phyloP scores from a whole-genome alignment of 2,797 vertebrate genomes.

The Intellagama lesueurii region DNA sequence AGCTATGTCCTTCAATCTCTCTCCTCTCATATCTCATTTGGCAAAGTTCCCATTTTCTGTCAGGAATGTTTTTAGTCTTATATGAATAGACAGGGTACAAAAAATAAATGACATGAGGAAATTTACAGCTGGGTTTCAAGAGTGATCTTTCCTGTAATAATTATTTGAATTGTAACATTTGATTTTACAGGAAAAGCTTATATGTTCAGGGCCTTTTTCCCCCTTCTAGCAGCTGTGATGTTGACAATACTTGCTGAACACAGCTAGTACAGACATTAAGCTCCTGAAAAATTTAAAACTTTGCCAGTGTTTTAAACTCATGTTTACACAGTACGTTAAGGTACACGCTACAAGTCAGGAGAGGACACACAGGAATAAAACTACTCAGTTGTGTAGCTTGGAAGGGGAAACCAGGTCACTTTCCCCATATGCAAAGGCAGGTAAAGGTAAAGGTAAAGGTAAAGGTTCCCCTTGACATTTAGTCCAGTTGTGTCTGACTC shows the following conservation, averaged over 20 bases:
- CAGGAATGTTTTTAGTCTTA: background rate
- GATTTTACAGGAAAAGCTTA: constrained; percentile 11
- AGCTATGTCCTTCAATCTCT: too few relatives aligned
- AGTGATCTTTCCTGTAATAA: background rate
- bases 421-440: background rate
- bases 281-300: background rate
- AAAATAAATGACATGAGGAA: constrained; percentile 24
- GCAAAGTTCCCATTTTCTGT: background rate
- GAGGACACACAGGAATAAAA: background rate
- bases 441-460: too few relatives aligned
- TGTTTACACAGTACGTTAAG: background rate
- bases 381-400: background rate
- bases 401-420: background rate
- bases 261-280: background rate
- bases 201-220: background rate
- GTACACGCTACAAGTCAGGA: background rate
- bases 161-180: constrained; percentile 20
- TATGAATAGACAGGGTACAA: background rate
- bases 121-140: background rate
- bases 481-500: too few relatives aligned
- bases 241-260: background rate
- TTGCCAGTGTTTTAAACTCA: background rate
- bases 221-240: background rate
- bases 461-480: too few relatives aligned
- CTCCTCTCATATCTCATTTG: background rate